Base-by-base conservation (phyloP, 2,113 vertebrate genomes). In the Elanus axillaris region DNA sequence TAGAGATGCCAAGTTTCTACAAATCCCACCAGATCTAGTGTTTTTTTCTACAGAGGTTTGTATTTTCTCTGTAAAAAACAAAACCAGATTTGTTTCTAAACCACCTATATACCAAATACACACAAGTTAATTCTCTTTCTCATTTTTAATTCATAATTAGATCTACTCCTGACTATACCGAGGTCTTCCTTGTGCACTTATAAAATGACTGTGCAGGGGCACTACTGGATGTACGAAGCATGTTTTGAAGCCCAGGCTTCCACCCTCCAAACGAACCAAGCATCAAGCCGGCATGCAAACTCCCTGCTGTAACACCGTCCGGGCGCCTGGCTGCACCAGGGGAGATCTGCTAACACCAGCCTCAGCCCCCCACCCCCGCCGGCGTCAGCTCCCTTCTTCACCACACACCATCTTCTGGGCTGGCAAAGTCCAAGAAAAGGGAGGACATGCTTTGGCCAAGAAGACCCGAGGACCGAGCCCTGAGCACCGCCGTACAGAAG, bases 401-500 rank as follows among this genome's bases (percentile, higher is more conserved):
- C 6, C 36, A 48, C 59, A 43, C 58, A 21, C 40, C 25, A 7
- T 10, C n/a, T 21, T 31, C 40, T 3, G n/a, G 55, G 26, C 27
- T 36, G 47, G 38, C 7, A 4, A 66, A 32, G n/a, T 8, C 59
- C 68, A 42, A 52, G 52, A 6, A 40, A 45, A 53, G 31, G 21
- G 67, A 63, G 13, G 47, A 16, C 11, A 2, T 2, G n/a, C 40
- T 66, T 27, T 58, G 80, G n/a, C 21, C 29, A 9, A 19, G 48
- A 23, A 5, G 16, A 15, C 11, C n/a, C 2, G 15, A 40, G 52
- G 74, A 25, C 32, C 6, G 1, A 62, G 9, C 13, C 12, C 58
- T 8, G 27, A 16, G 7, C 31, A 11, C 0, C 0, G 22, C 31
- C 10, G 50, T 4, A 20, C 7, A 17, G n/a, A 48, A 12, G 20